These are phyloP conservation scores for Neoscelio sp. DNA, from an alignment of 2,888 invertebrate species.

Conservation along the genomic window DNA sequence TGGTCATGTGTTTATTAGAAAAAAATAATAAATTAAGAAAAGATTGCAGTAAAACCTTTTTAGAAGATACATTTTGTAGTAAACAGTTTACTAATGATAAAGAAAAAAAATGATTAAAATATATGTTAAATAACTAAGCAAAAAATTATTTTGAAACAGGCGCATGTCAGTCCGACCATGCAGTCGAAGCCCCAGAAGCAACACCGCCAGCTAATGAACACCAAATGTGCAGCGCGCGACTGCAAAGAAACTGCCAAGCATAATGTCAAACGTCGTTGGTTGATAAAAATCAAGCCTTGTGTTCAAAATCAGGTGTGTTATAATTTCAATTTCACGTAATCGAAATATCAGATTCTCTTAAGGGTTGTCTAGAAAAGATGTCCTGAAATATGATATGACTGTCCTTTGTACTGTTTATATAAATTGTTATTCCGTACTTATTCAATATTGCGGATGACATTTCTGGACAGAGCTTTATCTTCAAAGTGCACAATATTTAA, in stretches of 20 bases:
- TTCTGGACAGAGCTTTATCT: too few relatives aligned
- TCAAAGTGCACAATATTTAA: too few relatives aligned
- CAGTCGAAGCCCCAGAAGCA: conserved; percentile 80
- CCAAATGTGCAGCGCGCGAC: conserved; percentile 80
- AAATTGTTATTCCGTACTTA: too few relatives aligned
- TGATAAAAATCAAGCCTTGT: conserved; percentile 80
- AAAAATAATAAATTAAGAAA: too few relatives aligned
- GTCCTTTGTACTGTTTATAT: too few relatives aligned
- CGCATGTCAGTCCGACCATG: conserved; percentile 80
- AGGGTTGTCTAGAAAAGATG: too few relatives aligned
- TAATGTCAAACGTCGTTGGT: conserved; percentile 82
- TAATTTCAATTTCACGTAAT: not conserved
- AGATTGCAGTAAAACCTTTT: too few relatives aligned
- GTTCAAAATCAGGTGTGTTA: conserved; percentile 78
- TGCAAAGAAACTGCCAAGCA: conserved; percentile 81
- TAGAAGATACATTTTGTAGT: too few relatives aligned
- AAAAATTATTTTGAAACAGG: too few relatives aligned
- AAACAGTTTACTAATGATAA: too few relatives aligned
- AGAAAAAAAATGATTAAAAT: conserved; percentile 22
- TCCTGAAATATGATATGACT: too few relatives aligned
- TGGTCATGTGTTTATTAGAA: not conserved
- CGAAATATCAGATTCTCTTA: conserved; percentile 11
- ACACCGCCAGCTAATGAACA: conserved; percentile 79
- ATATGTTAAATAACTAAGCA: conserved; percentile 13
- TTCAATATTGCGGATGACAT: too few relatives aligned